Conservation (phyloP, 2,113 vertebrate genomes). For the Rafetus swinhoei region DNA sequence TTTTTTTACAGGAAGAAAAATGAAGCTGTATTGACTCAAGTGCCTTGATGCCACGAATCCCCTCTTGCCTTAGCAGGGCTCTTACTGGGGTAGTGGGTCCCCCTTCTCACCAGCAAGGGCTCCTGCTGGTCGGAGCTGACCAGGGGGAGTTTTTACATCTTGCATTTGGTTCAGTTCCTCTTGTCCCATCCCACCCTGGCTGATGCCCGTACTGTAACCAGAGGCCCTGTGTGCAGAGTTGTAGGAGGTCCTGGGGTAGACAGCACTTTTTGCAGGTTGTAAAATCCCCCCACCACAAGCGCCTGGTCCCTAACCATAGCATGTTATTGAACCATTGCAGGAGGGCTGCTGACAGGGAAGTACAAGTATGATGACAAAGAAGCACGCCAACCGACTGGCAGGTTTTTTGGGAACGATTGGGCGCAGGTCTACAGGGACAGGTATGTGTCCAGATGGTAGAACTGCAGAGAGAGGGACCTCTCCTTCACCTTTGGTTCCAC, state of each 20-base stretch:
- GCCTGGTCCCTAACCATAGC: not conserved
- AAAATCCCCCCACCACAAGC: not conserved
- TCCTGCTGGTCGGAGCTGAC: not conserved
- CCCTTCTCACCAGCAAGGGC: not conserved
- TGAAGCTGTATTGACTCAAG: not conserved
- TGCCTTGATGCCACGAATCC: not conserved
- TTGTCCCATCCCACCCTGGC: not conserved
- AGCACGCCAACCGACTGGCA: slow-evolving; percentile 76
- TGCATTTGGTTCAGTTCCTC: not conserved
- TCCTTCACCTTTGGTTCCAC: not conserved
- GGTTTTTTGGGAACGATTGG: slow-evolving; percentile 94
- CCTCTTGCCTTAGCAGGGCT: not conserved
- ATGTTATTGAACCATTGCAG: slow-evolving; percentile 64
- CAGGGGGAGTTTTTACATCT: not conserved
- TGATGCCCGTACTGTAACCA: not conserved
- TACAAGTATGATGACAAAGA: slow-evolving; percentile 93
- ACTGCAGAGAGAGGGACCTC: rapidly evolving
- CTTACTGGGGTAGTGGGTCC: too few relatives aligned
- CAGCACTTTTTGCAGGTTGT: rapidly evolving
- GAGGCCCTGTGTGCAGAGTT: not conserved
- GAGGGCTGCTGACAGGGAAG: slow-evolving; percentile 92
- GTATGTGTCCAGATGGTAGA: slow-evolving; percentile 79
- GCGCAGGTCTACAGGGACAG: slow-evolving; percentile 87
- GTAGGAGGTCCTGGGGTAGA: not conserved
- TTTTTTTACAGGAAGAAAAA: not conserved